These are phyloP conservation scores for Caenorhabditis macrosperma DNA, from an alignment of 2,888 invertebrate genomes.

Conservation along the genomic window DNA sequence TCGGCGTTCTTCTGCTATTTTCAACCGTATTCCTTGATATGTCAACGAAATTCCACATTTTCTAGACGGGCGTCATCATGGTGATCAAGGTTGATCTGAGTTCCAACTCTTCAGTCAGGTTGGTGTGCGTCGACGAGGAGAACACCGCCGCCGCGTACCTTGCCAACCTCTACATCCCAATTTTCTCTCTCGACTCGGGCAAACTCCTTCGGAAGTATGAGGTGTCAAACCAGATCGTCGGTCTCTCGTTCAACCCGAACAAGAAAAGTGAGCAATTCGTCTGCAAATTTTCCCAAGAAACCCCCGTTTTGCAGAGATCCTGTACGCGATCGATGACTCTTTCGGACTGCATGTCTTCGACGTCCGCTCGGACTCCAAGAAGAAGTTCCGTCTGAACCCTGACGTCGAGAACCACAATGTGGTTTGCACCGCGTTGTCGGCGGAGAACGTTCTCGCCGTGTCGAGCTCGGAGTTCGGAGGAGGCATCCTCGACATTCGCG, in stretches of 20 bases:
- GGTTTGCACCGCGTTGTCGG: slow-evolving; percentile 48
- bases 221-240: slow-evolving; percentile 41
- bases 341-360: slow-evolving; percentile 65
- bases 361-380: slow-evolving; percentile 49
- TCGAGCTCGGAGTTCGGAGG: slow-evolving; percentile 60
- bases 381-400: slow-evolving; percentile 63
- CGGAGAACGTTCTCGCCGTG: slow-evolving; percentile 50
- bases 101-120: slow-evolving; percentile 16
- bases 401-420: slow-evolving; percentile 63
- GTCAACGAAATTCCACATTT: background rate
- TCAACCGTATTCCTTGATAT: too few species aligned
- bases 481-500: slow-evolving; percentile 50
- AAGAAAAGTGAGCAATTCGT: slow-evolving; percentile 33
- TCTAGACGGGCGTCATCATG: slow-evolving; percentile 7
- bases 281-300: too few species aligned
- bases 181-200: slow-evolving; percentile 24
- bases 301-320: slow-evolving; percentile 39
- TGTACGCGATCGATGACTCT: slow-evolving; percentile 61
- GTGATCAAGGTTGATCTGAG: slow-evolving; percentile 13
- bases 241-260: slow-evolving; percentile 25
- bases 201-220: slow-evolving; percentile 3
- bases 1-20: background rate
- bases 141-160: slow-evolving; percentile 28
- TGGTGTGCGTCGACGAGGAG: slow-evolving; percentile 13
- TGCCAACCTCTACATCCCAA: slow-evolving; percentile 51